These are phyloP conservation scores for Siniperca chuatsi DNA, from an alignment of 2,113 vertebrate genomes.

Conservation along the genomic window DNA sequence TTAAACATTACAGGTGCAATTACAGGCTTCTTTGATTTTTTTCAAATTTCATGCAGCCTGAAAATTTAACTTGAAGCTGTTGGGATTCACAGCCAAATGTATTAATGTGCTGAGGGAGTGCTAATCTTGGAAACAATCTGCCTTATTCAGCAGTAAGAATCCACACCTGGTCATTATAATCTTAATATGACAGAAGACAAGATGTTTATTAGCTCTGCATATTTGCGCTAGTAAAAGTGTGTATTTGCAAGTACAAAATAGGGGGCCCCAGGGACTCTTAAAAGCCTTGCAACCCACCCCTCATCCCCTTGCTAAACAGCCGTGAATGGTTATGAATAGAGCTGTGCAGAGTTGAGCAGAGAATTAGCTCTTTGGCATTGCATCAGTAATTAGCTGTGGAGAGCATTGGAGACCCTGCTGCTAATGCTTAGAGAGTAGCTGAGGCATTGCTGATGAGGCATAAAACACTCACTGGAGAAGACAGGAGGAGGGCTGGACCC, in stretches of 20 bases:
- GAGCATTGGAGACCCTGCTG: slow-evolving; percentile 93
- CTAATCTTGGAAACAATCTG: slow-evolving; percentile 19
- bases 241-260: slow-evolving; percentile 77
- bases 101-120: slow-evolving; percentile 11
- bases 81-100: slow-evolving; percentile 13
- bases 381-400: slow-evolving; percentile 95
- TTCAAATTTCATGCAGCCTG: background rate
- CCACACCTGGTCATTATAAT: slow-evolving; percentile 65
- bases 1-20: background rate
- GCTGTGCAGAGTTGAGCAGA: slow-evolving; percentile 90
- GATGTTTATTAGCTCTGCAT: slow-evolving; percentile 75
- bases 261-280: slow-evolving; percentile 73
- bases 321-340: slow-evolving; percentile 88
- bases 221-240: slow-evolving; percentile 72
- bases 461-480: slow-evolving; percentile 97
- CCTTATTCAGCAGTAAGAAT: slow-evolving; percentile 32
- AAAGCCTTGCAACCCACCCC: slow-evolving; percentile 74
- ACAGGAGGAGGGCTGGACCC: slow-evolving; percentile 92
- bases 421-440: slow-evolving; percentile 91
- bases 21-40: background rate
- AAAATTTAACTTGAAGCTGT: slow-evolving; percentile 17
- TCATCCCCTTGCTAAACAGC: slow-evolving; percentile 74
- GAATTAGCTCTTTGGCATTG: slow-evolving; percentile 92
- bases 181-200: slow-evolving; percentile 78
- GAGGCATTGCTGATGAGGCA: slow-evolving; percentile 95